phyloP scores from a whole-genome alignment of 2,888 invertebrate genomes.

The Eupithecia subfuscata region DNA sequence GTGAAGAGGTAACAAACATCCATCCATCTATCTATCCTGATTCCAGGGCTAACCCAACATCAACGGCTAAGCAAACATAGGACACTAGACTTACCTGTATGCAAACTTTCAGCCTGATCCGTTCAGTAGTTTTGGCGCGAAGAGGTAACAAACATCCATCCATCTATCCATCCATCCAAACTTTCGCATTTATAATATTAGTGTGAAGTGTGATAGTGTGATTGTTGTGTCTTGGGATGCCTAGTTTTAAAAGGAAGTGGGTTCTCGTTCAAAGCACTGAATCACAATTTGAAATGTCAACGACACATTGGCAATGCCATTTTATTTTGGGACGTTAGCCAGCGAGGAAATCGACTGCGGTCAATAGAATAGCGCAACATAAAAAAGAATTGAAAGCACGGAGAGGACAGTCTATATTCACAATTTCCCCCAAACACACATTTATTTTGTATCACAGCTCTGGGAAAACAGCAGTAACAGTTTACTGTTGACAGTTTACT shows the following conservation, averaged over 20 bases:
- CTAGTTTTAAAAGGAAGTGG: not conserved
- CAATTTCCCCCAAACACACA: constrained; percentile 38
- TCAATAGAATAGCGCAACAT: constrained; percentile 35
- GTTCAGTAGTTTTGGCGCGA: too few species aligned
- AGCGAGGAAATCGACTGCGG: constrained; percentile 18
- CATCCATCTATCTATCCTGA: too few species aligned
- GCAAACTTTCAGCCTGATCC: too few species aligned
- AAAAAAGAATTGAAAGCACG: constrained; percentile 37
- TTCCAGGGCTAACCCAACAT: too few species aligned
- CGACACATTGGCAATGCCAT: constrained; percentile 8
- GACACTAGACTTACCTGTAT: too few species aligned
- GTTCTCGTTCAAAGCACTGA: not conserved
- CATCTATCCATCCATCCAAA: too few species aligned
- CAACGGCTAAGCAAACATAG: too few species aligned
- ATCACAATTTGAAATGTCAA: constrained; percentile 7
- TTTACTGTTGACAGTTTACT: too few species aligned
- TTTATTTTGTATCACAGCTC: constrained; percentile 23
- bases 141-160: too few species aligned
- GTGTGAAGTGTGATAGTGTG: too few species aligned
- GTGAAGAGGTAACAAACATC: too few species aligned
- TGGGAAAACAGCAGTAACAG: constrained; percentile 4
- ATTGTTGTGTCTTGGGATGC: not conserved
- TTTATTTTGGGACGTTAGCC: constrained; percentile 21
- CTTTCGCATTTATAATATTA: too few species aligned
- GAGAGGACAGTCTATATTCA: constrained; percentile 41